Conservation (phyloP, 2,113 vertebrate species). For the Lathamus discolor region DNA sequence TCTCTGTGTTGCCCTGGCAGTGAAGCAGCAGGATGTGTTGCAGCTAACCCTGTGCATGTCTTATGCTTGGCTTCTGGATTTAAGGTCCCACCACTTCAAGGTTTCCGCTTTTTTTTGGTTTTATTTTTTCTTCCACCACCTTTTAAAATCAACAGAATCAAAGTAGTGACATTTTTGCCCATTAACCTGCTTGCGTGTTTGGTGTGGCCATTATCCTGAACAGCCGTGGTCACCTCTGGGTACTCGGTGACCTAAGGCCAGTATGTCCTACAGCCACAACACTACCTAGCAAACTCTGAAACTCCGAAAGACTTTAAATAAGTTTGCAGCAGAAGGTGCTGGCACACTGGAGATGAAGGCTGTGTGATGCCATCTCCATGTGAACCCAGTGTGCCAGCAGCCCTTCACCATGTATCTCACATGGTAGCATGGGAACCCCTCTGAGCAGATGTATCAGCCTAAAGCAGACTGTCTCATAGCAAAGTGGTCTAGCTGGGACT, state of each 20-base stretch:
- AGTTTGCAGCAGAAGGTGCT: neutral
- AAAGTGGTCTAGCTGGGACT: neutral
- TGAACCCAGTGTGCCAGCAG: neutral
- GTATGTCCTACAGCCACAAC: neutral
- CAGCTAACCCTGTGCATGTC: neutral
- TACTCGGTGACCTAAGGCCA: neutral
- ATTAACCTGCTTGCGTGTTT: neutral
- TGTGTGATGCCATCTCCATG: neutral
- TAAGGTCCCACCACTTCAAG: neutral
- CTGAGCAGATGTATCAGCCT: neutral
- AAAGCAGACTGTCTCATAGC: neutral
- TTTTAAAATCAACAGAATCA: neutral
- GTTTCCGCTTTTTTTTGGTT: neutral
- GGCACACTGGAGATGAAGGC: neutral
- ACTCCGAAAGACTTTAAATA: neutral
- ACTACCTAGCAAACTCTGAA: neutral
- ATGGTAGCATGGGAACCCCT: neutral
- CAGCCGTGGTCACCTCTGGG: neutral
- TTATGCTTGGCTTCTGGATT: neutral
- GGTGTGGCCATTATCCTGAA: neutral
- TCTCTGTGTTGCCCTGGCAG: neutral
- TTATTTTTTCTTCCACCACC: neutral
- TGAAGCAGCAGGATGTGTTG: neutral
- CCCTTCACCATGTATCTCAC: neutral
- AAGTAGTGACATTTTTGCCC: neutral